Evolutionary conservation across 1,140 invertebrate species (phyloP), one percentile per base, ranked within the genome.

Genomic region (Drosophila saltans): DNA sequence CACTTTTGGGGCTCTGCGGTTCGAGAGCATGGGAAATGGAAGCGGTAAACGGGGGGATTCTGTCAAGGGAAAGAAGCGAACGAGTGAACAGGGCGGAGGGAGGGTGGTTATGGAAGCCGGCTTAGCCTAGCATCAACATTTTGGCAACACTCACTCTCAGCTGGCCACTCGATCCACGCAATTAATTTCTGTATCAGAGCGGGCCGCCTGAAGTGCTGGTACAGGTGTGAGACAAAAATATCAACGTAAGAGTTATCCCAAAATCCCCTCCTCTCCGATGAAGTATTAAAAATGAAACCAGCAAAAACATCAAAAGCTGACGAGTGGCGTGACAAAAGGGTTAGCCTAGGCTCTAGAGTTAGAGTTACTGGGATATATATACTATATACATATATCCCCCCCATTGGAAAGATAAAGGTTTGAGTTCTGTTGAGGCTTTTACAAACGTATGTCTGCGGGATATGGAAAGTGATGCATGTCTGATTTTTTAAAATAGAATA

Each of bases 141-240:
- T 86, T 82, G 83, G 83, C 72, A 80, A 83, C 83, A 77, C 83
- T 88, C 83, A 67, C 62, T 66, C 40, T 72, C 45, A 67, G 62
- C 63, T 60, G 69, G 77, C 84, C 83, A 89, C 83, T 88, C 83
- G 83, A 88, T 88, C 84, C 83, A 89, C 83, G 80, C 83, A 89
- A 88, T 88, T 88, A 89, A 88, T 88, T 88, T 88, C 79, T 82
- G 72, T 88, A 86, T 86, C 82, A 88, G 55, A 64, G 83, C 71
- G 73, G 24, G 63, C 55, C 72, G 65, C 56, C 64, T 83, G 70
- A 83, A 80, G 84, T 83, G 83, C 40, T 69, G 56, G 36, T 4
- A 65, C 66, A 64, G 65, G 65, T 74, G 80, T 69, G 61, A 62
- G 75, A 75, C 41, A 52, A 56, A 64, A 66, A 67, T 59, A 58